These are phyloP conservation scores for Sebastes ruberrimus DNA, from an alignment of 2,797 vertebrate species.

Conservation along the genomic window DNA sequence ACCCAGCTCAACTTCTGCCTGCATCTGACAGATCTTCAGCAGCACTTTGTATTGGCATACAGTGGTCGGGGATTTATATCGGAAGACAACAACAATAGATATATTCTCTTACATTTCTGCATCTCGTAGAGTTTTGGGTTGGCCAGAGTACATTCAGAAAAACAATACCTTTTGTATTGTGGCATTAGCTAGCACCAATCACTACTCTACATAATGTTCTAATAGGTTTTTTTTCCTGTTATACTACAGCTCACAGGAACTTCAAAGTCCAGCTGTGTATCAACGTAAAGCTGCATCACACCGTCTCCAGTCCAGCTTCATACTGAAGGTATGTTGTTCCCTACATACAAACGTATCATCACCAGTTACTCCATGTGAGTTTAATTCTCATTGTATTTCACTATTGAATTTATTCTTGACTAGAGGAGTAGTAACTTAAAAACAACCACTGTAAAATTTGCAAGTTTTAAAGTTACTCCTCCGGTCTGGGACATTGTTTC, in stretches of 20 bases:
- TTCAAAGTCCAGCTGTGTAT: not conserved
- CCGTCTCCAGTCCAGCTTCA: not conserved
- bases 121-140: not conserved
- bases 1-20: constrained; percentile 56
- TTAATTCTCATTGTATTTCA: not conserved
- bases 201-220: not conserved
- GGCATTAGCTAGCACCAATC: not conserved
- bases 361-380: not conserved
- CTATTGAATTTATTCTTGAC: not conserved
- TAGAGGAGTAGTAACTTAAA: no score
- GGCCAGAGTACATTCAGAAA: constrained; percentile 30
- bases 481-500: not conserved
- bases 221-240: not conserved
- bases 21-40: not conserved
- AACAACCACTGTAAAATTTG: no score
- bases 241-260: not conserved
- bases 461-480: not conserved
- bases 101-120: no score
- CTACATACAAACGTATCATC: not conserved
- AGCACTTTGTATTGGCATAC: not conserved
- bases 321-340: not conserved
- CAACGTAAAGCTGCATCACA: not conserved
- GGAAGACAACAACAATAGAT: no score
- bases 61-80: not conserved
- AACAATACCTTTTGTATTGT: not conserved